phyloP scores from a whole-genome alignment of 2,797 vertebrate genomes.

The Malurus leucopterus region DNA sequence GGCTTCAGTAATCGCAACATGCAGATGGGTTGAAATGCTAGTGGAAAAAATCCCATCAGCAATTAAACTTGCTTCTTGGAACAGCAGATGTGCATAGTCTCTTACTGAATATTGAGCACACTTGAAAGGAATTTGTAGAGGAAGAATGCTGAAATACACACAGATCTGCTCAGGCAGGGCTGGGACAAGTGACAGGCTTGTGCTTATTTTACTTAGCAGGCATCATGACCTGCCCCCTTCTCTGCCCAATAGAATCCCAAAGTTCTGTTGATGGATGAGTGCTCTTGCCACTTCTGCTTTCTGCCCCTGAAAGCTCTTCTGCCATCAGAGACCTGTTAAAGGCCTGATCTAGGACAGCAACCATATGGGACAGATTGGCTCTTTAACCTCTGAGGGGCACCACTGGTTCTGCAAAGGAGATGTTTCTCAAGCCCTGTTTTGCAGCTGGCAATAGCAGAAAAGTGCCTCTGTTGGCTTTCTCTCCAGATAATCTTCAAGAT shows the following conservation, averaged over 20 bases:
- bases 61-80: slow-evolving; percentile 73
- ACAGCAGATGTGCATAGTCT: slow-evolving; percentile 66
- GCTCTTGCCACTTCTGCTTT: neutral
- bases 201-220: neutral
- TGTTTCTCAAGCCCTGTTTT: neutral
- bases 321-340: neutral
- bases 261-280: neutral
- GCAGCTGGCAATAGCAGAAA: neutral
- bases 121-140: slow-evolving; percentile 45
- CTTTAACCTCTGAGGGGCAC: neutral
- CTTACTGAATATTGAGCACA: slow-evolving; percentile 49
- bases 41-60: slow-evolving; percentile 64
- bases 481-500: neutral
- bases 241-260: neutral
- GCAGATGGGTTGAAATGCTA: slow-evolving; percentile 69
- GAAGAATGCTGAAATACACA: slow-evolving; percentile 3
- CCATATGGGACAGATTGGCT: neutral
- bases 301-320: neutral
- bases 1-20: slow-evolving; percentile 57
- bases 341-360: neutral
- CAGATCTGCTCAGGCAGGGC: neutral
- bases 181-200: neutral
- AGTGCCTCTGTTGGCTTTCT: neutral
- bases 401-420: neutral
- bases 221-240: neutral